A percentile compares a stretch with the other conserved stretches of the same genome.
Conservation (phyloP, 1,140 invertebrate species). For the Colletes latitarsis region DNA sequence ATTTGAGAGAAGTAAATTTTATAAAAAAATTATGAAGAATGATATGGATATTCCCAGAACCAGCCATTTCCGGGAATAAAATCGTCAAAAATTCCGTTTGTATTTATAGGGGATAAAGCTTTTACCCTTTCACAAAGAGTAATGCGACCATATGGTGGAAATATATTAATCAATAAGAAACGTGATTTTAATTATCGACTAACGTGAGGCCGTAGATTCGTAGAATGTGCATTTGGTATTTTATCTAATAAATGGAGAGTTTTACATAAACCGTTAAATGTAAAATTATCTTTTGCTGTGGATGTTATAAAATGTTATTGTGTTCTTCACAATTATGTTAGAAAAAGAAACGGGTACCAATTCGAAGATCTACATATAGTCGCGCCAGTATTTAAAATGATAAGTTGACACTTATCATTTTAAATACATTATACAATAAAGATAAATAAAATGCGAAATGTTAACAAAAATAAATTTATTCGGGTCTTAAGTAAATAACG, state of each 20-base stretch:
- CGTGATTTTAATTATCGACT: conserved; percentile 30
- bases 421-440: no score
- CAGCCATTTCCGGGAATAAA: neutral
- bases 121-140: conserved; percentile 14
- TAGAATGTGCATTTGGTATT: conserved; percentile 38
- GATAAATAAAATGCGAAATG: no score
- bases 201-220: neutral
- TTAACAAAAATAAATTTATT: no score
- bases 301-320: neutral
- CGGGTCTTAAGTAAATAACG: no score
- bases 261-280: conserved; percentile 13
- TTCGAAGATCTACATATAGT: neutral
- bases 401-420: no score
- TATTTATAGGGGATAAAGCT: conserved; percentile 27
- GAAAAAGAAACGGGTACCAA: neutral
- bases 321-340: neutral
- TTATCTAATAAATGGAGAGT: conserved; percentile 34
- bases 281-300: neutral
- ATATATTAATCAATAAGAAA: neutral
- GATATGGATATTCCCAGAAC: neutral
- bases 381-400: no score
- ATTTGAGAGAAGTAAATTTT: no score
- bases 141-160: conserved; percentile 2
- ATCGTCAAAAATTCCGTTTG: neutral
- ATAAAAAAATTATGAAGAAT: no score